These are phyloP conservation scores for Chrysomela aeneicollis DNA, from an alignment of 2,888 invertebrate species.

Conservation along the genomic window DNA sequence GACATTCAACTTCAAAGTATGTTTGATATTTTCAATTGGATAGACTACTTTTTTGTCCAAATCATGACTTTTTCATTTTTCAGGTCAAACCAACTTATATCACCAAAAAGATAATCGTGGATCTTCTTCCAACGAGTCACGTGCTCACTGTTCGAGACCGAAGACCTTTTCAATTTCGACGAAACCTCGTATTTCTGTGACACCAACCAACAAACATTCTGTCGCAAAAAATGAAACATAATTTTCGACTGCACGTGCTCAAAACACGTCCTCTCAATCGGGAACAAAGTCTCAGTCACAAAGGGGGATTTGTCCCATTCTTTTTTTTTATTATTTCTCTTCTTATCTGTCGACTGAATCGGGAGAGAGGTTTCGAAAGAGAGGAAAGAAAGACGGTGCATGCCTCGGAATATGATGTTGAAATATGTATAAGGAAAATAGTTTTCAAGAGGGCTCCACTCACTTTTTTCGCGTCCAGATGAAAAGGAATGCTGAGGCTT, in stretches of 20 bases:
- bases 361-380: slow-evolving; percentile 33
- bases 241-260: slow-evolving; percentile 1
- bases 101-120: too few relatives aligned
- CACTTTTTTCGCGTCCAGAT: slow-evolving; percentile 29
- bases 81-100: too few relatives aligned
- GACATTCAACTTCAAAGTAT: too few relatives aligned
- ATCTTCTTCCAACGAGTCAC: too few relatives aligned
- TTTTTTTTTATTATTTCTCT: slow-evolving; percentile 32
- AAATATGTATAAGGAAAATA: slow-evolving; percentile 37
- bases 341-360: slow-evolving; percentile 36
- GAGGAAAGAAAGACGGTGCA: slow-evolving; percentile 21
- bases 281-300: slow-evolving; percentile 30
- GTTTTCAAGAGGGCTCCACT: slow-evolving; percentile 29
- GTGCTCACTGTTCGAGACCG: too few relatives aligned
- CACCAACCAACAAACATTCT: not conserved
- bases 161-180: not conserved
- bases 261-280: slow-evolving; percentile 28
- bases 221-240: not conserved
- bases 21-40: too few relatives aligned
- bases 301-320: slow-evolving; percentile 37
- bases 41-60: too few relatives aligned
- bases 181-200: not conserved
- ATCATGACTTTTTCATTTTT: too few relatives aligned
- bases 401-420: slow-evolving; percentile 37
- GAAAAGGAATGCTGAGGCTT: slow-evolving; percentile 29